phyloP scores from a whole-genome alignment of 2,113 vertebrate species.

The Syngnathus floridae region DNA sequence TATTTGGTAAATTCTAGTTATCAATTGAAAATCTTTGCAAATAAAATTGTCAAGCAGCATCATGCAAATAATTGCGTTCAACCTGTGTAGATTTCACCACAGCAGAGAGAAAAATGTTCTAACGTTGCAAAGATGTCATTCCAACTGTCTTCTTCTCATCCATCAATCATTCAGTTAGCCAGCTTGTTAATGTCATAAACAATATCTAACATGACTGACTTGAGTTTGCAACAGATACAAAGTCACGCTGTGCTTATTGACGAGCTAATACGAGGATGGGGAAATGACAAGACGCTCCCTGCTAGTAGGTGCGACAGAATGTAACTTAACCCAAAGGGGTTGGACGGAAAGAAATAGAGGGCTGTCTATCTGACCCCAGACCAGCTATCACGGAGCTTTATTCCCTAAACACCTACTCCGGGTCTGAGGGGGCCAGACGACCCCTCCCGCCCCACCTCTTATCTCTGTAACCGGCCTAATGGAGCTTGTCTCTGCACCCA shows the following conservation, averaged over 20 bases:
- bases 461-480: conserved; percentile 66
- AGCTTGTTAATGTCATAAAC: conserved; percentile 64
- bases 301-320: not conserved
- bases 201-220: conserved; percentile 48
- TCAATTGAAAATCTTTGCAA: not conserved
- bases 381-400: conserved; percentile 63
- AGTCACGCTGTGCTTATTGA: conserved; percentile 21
- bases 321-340: conserved; percentile 64
- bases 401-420: not conserved
- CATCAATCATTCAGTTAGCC: conserved; percentile 61
- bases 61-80: not conserved
- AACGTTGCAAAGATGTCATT: conserved; percentile 49
- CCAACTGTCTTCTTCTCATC: conserved; percentile 37
- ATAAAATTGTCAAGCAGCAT: not conserved
- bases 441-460: conserved; percentile 38
- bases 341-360: conserved; percentile 46
- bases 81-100: not conserved
- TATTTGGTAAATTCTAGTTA: not conserved
- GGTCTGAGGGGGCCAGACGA: conserved; percentile 48
- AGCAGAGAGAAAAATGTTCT: not conserved
- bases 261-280: not conserved
- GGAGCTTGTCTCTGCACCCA: conserved; percentile 55
- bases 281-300: not conserved
- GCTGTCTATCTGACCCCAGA: conserved; percentile 64
- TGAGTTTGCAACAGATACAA: conserved; percentile 46